phyloP scores from a whole-genome alignment of 2,797 vertebrate genomes.

The Xenops minutus region DNA sequence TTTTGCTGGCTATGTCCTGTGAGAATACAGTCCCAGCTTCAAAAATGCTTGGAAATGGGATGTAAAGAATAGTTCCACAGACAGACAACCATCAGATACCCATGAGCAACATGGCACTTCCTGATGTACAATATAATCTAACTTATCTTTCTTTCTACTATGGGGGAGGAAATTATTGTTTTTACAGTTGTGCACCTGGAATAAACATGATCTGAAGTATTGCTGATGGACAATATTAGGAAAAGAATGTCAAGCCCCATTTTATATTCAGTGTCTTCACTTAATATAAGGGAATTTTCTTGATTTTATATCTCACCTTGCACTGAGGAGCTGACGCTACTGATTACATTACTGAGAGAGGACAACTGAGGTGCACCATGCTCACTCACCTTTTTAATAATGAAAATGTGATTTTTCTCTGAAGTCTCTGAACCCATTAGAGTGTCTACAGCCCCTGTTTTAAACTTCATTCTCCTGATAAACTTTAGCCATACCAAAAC shows the following conservation, averaged over 20 bases:
- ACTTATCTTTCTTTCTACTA: neutral
- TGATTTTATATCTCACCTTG: neutral
- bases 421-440: neutral
- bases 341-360: neutral
- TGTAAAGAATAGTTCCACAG: neutral
- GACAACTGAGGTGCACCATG: fast-evolving
- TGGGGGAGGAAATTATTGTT: neutral
- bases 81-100: neutral
- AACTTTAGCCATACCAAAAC: neutral
- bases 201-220: neutral
- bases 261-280: neutral
- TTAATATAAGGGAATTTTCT: neutral
- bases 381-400: neutral
- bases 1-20: neutral
- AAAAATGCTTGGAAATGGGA: neutral
- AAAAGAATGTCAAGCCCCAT: neutral
- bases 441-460: neutral
- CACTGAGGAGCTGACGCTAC: neutral
- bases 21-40: neutral
- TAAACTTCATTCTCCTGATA: neutral
- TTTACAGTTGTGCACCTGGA: neutral
- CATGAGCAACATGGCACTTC: neutral
- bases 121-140: neutral
- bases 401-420: neutral
- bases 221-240: neutral